Percentiles rank a stretch among this genome's conserved stretches.
phyloP scores from a whole-genome alignment of 2,113 vertebrate genomes.

The Cololabis saira region DNA sequence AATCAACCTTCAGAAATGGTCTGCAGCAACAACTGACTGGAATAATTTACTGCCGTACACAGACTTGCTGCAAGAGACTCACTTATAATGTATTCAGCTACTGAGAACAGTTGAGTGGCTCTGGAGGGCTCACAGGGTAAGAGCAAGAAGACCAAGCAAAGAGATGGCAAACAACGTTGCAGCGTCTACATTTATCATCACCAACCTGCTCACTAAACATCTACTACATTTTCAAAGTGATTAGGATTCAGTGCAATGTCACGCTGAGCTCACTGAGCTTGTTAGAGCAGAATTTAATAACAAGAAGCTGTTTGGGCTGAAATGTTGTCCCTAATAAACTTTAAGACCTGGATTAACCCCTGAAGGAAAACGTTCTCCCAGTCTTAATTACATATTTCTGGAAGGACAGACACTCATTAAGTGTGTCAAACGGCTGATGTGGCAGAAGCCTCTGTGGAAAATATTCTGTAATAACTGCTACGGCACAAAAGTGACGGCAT shows the following conservation, averaged over 20 bases:
- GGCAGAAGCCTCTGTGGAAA: slow-evolving; percentile 27
- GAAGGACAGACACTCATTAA: slow-evolving; percentile 56
- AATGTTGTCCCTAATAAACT: slow-evolving; percentile 59
- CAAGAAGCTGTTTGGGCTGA: slow-evolving; percentile 56
- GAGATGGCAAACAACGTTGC: slow-evolving; percentile 1
- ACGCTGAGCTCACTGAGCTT: slow-evolving; percentile 43
- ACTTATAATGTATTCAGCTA: slow-evolving; percentile 17
- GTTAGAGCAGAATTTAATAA: slow-evolving; percentile 44
- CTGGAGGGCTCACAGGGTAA: not conserved
- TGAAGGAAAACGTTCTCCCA: slow-evolving; percentile 26
- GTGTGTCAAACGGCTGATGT: slow-evolving; percentile 45
- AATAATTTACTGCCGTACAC: slow-evolving; percentile 8
- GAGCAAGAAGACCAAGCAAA: slow-evolving; percentile 1
- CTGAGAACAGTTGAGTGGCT: slow-evolving; percentile 12
- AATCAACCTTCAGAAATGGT: slow-evolving; percentile 6
- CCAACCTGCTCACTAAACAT: slow-evolving; percentile 11
- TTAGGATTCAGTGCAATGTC: slow-evolving; percentile 32
- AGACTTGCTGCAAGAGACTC: not conserved
- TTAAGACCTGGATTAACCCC: slow-evolving; percentile 24
- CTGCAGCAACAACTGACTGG: slow-evolving; percentile 1
- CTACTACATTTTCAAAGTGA: too few species aligned
- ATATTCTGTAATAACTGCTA: slow-evolving; percentile 47
- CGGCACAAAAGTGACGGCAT: slow-evolving; percentile 27
- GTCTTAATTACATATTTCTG: slow-evolving; percentile 54
- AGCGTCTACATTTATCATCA: slow-evolving; percentile 9